Evolutionary conservation across 2,797 vertebrate genomes (phyloP).

Genomic region (Xenops minutus): DNA sequence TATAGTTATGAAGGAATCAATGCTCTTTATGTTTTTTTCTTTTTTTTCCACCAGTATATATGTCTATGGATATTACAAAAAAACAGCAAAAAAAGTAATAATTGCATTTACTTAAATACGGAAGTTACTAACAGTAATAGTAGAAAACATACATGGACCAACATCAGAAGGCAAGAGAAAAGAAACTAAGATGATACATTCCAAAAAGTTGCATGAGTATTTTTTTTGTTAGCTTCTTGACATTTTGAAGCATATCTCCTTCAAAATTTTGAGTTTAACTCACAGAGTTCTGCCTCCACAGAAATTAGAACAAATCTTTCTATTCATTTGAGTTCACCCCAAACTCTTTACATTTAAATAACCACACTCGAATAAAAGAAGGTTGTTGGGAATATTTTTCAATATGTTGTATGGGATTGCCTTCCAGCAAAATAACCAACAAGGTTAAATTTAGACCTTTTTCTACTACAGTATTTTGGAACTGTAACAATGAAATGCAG

Average conservation of each 20-base stretch:
- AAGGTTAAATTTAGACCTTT: background rate
- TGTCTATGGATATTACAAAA: background rate
- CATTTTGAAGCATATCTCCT: background rate
- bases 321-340: background rate
- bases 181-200: background rate
- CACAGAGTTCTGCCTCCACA: background rate
- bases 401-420: background rate
- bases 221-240: background rate
- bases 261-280: background rate
- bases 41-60: fast-evolving
- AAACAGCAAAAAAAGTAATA: background rate
- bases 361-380: background rate
- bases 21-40: too few relatives aligned
- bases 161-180: background rate
- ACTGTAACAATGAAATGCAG: background rate
- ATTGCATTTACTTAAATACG: background rate
- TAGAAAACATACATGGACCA: fast-evolving
- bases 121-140: background rate
- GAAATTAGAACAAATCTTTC: background rate
- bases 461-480: background rate
- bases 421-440: background rate
- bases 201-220: background rate
- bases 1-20: background rate
- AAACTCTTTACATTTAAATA: background rate
- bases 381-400: background rate